Percentiles rank a stretch among this genome's conserved stretches.
phyloP scores from a whole-genome alignment of 2,797 vertebrate species.

The Mormyrus proboscirostris region DNA sequence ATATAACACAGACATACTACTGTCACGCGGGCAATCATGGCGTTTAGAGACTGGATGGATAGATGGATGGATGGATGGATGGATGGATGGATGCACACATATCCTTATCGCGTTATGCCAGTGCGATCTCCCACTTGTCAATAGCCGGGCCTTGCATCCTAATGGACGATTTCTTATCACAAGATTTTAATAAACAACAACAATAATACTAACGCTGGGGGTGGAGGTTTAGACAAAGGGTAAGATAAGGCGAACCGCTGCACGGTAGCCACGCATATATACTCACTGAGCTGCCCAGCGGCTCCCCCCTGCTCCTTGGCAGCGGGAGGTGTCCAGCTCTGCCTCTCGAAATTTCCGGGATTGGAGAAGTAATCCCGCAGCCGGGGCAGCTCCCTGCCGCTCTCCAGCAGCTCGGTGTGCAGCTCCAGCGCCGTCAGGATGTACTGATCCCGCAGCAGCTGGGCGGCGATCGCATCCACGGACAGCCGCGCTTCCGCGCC shows the following conservation, averaged over 20 bases:
- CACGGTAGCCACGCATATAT: background rate
- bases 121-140: background rate
- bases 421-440: slow-evolving; percentile 91
- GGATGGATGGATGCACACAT: background rate
- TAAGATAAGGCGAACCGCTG: background rate
- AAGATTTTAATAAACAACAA: background rate
- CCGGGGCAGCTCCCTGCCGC: slow-evolving; percentile 86
- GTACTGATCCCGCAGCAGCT: slow-evolving; percentile 89
- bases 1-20: background rate
- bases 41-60: background rate
- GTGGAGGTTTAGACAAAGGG: background rate
- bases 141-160: background rate
- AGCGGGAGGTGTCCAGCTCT: slow-evolving; percentile 74
- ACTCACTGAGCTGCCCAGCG: slow-evolving; percentile 70
- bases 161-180: background rate
- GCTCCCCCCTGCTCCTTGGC: slow-evolving; percentile 64
- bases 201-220: background rate
- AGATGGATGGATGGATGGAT: background rate
- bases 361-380: slow-evolving; percentile 96
- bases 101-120: background rate
- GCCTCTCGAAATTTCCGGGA: slow-evolving; percentile 94
- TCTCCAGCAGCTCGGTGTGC: slow-evolving; percentile 87
- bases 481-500: slow-evolving; percentile 66
- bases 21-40: too few relatives aligned
- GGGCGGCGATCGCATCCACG: slow-evolving; percentile 83